phyloP scores from a whole-genome alignment of 2,888 invertebrate species.

The Ethmia dodecea region DNA sequence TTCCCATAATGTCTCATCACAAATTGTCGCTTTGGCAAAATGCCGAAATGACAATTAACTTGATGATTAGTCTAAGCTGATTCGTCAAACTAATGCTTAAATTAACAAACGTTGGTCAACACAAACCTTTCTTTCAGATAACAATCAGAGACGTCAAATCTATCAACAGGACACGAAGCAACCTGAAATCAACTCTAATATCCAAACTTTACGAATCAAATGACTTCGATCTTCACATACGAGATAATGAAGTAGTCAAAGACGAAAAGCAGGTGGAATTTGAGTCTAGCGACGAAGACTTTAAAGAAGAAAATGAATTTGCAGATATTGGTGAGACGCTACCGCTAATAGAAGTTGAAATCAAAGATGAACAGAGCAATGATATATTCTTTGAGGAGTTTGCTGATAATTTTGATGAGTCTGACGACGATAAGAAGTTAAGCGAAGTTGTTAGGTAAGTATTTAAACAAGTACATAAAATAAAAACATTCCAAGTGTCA shows the following conservation, averaged over 20 bases:
- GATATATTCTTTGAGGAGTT: slow-evolving; percentile 47
- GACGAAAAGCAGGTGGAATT: too few relatives aligned
- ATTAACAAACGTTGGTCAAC: not conserved
- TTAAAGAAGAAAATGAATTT: slow-evolving; percentile 12
- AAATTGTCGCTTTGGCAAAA: too few relatives aligned
- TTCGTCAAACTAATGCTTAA: not conserved
- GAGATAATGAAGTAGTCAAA: slow-evolving; percentile 28
- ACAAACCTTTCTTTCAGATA: slow-evolving; percentile 32
- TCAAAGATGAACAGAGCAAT: slow-evolving; percentile 39
- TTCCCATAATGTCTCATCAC: too few relatives aligned
- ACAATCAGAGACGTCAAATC: slow-evolving; percentile 44
- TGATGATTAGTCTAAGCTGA: not conserved
- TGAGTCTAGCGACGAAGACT: slow-evolving; percentile 6
- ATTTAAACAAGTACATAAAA: not conserved
- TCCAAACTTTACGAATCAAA: slow-evolving; percentile 32
- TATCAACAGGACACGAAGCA: slow-evolving; percentile 31
- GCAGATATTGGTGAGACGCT: too few relatives aligned
- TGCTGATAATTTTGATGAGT: slow-evolving; percentile 33
- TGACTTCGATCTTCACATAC: slow-evolving; percentile 31
- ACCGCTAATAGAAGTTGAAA: slow-evolving; percentile 26
- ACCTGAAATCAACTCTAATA: slow-evolving; percentile 31
- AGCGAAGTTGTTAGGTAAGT: slow-evolving; percentile 4
- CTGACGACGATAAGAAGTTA: slow-evolving; percentile 13
- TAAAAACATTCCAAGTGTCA: too few relatives aligned
- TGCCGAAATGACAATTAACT: not conserved